These are phyloP conservation scores for Kradibia gibbosae DNA, from an alignment of 1,140 invertebrate species.

Conservation along the genomic window DNA sequence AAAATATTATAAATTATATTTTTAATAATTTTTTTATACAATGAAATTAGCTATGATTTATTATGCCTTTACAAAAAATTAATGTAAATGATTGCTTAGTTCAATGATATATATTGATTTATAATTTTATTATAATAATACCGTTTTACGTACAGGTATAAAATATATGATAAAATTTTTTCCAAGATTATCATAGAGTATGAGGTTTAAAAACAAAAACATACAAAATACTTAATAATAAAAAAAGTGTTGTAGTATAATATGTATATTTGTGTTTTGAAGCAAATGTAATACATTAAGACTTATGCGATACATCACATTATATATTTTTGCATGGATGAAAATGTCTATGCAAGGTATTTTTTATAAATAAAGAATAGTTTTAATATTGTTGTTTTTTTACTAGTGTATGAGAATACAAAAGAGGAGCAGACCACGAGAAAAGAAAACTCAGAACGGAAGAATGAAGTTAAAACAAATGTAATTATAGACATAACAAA, in stretches of 20 bases:
- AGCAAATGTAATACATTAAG: constrained; percentile 15
- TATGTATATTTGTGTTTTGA: background rate
- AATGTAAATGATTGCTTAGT: too few relatives aligned
- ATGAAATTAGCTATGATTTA: too few relatives aligned
- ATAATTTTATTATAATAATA: too few relatives aligned
- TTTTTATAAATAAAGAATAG: constrained; percentile 32
- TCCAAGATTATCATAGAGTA: too few relatives aligned
- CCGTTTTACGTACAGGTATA: too few relatives aligned
- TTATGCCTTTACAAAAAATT: too few relatives aligned
- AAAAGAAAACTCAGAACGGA: constrained; percentile 33
- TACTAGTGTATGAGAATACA: background rate
- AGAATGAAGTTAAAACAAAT: constrained; percentile 59
- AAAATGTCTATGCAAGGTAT: constrained; percentile 8
- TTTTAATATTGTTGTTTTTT: background rate
- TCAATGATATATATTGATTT: too few relatives aligned
- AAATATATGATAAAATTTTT: too few relatives aligned
- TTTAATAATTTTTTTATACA: too few relatives aligned
- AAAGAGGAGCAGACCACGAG: constrained; percentile 8
- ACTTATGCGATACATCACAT: background rate
- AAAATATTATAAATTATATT: too few relatives aligned
- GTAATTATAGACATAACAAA: constrained; percentile 66
- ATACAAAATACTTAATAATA: background rate
- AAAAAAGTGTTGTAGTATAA: background rate
- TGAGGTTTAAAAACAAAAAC: too few relatives aligned
- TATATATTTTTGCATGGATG: constrained; percentile 8